Conservation (phyloP, 2,797 vertebrate genomes). For the Gymnodraco acuticeps region DNA sequence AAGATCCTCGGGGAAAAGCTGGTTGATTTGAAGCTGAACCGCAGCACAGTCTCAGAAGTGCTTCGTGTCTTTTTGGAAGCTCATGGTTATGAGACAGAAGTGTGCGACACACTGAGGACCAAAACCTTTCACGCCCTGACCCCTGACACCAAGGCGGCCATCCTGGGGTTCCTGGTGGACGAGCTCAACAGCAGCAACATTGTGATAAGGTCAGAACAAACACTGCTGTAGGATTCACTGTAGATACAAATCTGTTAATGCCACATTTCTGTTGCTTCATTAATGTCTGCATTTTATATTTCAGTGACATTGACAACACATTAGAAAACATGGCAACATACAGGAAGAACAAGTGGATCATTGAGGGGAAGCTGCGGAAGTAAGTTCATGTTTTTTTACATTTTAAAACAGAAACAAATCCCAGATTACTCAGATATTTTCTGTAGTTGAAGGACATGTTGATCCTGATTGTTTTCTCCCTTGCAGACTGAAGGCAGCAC, state of each 20-base stretch:
- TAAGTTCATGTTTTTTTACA: slow-evolving; percentile 65
- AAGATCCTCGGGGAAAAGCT: slow-evolving; percentile 97
- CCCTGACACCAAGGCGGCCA: slow-evolving; percentile 91
- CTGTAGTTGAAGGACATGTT: background rate
- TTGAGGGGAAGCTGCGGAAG: slow-evolving; percentile 96
- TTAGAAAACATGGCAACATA: slow-evolving; percentile 93
- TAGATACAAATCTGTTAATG: background rate
- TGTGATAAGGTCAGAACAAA: slow-evolving; percentile 87
- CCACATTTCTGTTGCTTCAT: background rate
- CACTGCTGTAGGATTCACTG: background rate
- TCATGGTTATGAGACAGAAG: slow-evolving; percentile 87
- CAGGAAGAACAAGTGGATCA: slow-evolving; percentile 97
- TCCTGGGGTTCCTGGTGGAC: slow-evolving; percentile 92
- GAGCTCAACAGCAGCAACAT: slow-evolving; percentile 92
- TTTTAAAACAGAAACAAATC: background rate
- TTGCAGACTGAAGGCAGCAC: slow-evolving; percentile 89
- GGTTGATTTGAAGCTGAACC: slow-evolving; percentile 90
- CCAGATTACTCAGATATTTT: background rate
- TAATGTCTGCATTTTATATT: slow-evolving; percentile 17
- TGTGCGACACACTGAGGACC: slow-evolving; percentile 91
- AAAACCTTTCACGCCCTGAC: slow-evolving; percentile 94
- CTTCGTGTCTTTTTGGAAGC: slow-evolving; percentile 94
- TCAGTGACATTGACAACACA: slow-evolving; percentile 96
- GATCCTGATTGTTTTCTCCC: slow-evolving; percentile 1
- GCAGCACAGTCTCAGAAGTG: slow-evolving; percentile 93